Evolutionary conservation across 2,888 invertebrate genomes (phyloP).

Genomic region (Acholoe squamosa): DNA sequence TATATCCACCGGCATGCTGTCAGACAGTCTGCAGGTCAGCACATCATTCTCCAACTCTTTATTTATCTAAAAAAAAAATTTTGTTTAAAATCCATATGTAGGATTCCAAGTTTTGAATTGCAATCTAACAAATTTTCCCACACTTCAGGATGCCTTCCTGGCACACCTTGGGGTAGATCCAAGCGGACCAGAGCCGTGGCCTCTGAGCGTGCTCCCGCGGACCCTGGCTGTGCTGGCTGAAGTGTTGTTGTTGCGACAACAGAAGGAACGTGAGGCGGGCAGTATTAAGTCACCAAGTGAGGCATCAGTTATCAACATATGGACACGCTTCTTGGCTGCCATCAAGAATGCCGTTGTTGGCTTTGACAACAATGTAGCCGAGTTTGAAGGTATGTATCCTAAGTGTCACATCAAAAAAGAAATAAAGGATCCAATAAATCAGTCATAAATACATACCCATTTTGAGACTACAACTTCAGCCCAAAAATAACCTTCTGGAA

Average conservation of each 20-base stretch:
- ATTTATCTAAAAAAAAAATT: too few relatives aligned
- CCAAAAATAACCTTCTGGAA: too few relatives aligned
- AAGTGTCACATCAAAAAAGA: too few relatives aligned
- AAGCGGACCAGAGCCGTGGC: constrained; percentile 87
- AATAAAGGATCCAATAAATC: too few relatives aligned
- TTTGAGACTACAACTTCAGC: too few relatives aligned
- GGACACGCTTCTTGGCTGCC: constrained; percentile 94
- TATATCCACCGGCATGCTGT: constrained; percentile 88
- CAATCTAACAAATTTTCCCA: neutral
- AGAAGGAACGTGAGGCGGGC: constrained; percentile 83
- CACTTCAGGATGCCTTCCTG: constrained; percentile 63
- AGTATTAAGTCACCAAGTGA: constrained; percentile 94
- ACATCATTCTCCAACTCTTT: neutral
- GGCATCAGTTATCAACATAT: constrained; percentile 93
- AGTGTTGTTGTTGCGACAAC: constrained; percentile 86
- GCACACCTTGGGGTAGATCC: constrained; percentile 90
- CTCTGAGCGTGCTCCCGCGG: constrained; percentile 90
- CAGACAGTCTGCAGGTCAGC: constrained; percentile 86
- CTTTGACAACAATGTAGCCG: constrained; percentile 73
- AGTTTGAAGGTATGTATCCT: constrained; percentile 76
- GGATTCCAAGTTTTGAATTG: neutral
- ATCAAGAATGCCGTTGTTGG: constrained; percentile 90
- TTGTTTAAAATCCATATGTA: too few relatives aligned
- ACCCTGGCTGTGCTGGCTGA: constrained; percentile 92
- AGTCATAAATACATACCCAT: too few relatives aligned